Evolutionary conservation across 2,888 invertebrate species (phyloP), one percentile per base, ranked within the genome.

Genomic region (Eurytoma adleriae): DNA sequence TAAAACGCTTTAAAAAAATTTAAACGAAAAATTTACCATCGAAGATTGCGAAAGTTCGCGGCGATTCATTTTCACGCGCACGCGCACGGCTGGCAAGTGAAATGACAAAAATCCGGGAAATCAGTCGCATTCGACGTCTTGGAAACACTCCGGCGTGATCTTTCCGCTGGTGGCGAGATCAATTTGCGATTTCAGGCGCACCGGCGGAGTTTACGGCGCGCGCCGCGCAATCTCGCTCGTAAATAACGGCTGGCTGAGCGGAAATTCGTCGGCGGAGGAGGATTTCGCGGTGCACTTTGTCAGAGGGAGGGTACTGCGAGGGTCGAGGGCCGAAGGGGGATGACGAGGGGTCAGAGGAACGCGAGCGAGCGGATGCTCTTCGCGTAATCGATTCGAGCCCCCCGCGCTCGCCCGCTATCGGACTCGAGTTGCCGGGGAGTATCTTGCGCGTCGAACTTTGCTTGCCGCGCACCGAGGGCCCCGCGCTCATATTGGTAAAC

Each of bases 201-300:
- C 85, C 84, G 78, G 85, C 86, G 86, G 88, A 88, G 85, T 88
- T 85, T 84, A 85, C 75, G 24, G 10, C 30, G 24, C 80, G 27
- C 68, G 24, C 12, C 18, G 40, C 27, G 71, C 85, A 85, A 87
- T 86, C 86, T 85, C 85, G 86, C 84, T 84, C 85, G 86, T 88
- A 88, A 88, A 88, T 88, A 88, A 89, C 87, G 86, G 85, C 85
- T 88, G 30, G 40, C 40, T 18, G 56, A 57, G 30, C 52, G 88
- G 87, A 88, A 89, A 87, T 88, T 88, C 85, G 85, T 85, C 85
- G 85, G 61, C 20, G 50, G 86, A 86, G 85, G 88, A 89, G 86
- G 88, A 89, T 88, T 85, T 85, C 85, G 85, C 85, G 86, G 80
- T 86, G 84, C 85, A 85, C 84, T 88, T 87, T 86, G 86, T 85